Conservation (phyloP, 2,797 vertebrate species). For the Gymnoscopelus microlampas region DNA sequence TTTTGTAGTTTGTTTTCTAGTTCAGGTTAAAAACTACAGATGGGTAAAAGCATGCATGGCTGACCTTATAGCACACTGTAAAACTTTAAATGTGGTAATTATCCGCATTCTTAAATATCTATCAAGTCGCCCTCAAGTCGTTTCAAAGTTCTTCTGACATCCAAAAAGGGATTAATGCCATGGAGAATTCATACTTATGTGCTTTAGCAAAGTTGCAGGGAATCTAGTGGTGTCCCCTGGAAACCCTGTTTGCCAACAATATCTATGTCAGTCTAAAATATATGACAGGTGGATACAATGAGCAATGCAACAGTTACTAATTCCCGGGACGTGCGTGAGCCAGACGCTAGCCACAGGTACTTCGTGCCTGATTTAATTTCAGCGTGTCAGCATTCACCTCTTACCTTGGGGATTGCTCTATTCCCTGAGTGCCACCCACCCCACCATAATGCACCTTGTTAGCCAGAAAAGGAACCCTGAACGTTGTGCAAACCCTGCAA, state of each 20-base stretch:
- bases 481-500: constrained; percentile 71
- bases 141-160: constrained; percentile 29
- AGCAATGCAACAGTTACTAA: constrained; percentile 32
- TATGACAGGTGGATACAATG: constrained; percentile 37
- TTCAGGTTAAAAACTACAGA: too few relatives aligned
- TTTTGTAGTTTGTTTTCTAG: too few relatives aligned
- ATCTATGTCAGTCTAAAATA: not conserved
- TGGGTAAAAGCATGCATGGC: too few relatives aligned
- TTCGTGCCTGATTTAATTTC: constrained; percentile 60
- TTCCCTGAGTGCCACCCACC: constrained; percentile 52
- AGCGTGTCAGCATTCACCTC: constrained; percentile 66
- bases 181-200: constrained; percentile 14
- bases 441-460: constrained; percentile 58
- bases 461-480: constrained; percentile 50
- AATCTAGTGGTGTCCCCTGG: not conserved
- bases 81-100: constrained; percentile 56
- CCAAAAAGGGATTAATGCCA: constrained; percentile 37
- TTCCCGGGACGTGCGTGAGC: constrained; percentile 32
- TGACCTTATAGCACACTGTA: too few relatives aligned
- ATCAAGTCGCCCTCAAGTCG: constrained; percentile 28
- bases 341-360: constrained; percentile 49
- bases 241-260: too few relatives aligned
- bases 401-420: constrained; percentile 52
- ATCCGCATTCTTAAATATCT: constrained; percentile 52
- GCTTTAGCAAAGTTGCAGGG: constrained; percentile 15